Percentiles rank a stretch among this genome's conserved stretches.
These are phyloP conservation scores for Oxytorus armatus DNA, from an alignment of 2,888 invertebrate genomes.

Conservation along the genomic window DNA sequence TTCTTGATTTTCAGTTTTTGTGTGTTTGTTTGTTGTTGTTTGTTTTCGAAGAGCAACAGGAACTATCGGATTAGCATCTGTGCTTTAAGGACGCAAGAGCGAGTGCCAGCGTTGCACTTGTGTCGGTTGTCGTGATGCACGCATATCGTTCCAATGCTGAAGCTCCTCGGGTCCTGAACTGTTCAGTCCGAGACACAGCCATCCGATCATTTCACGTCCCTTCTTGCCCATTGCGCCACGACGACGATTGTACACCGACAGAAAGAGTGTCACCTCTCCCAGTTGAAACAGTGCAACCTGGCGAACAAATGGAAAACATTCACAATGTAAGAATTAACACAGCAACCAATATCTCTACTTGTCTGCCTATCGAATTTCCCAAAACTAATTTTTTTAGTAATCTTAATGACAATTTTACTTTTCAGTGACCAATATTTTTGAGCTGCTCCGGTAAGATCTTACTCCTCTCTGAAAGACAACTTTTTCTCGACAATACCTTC, in stretches of 20 bases:
- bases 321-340: no score
- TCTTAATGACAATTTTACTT: no score
- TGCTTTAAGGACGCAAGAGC: slow-evolving; percentile 87
- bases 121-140: slow-evolving; percentile 92
- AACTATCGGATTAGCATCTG: slow-evolving; percentile 41
- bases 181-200: slow-evolving; percentile 97
- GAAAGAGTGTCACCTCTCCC: slow-evolving; percentile 97
- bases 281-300: slow-evolving; percentile 97
- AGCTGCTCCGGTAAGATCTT: no score
- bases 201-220: slow-evolving; percentile 98
- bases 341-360: not conserved
- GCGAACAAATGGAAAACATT: no score
- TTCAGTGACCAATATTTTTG: no score
- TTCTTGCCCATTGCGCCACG: slow-evolving; percentile 96
- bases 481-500: no score
- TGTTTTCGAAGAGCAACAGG: slow-evolving; percentile 51
- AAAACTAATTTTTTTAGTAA: no score
- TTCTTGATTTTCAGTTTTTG: not conserved
- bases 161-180: slow-evolving; percentile 96
- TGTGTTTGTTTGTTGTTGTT: slow-evolving; percentile 5
- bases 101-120: slow-evolving; percentile 98
- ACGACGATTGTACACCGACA: slow-evolving; percentile 96
- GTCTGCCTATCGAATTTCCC: not conserved
- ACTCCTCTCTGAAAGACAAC: no score
- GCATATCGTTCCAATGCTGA: slow-evolving; percentile 97